Conservation (phyloP, 2,797 vertebrate genomes). For the Margarornis squamiger region DNA sequence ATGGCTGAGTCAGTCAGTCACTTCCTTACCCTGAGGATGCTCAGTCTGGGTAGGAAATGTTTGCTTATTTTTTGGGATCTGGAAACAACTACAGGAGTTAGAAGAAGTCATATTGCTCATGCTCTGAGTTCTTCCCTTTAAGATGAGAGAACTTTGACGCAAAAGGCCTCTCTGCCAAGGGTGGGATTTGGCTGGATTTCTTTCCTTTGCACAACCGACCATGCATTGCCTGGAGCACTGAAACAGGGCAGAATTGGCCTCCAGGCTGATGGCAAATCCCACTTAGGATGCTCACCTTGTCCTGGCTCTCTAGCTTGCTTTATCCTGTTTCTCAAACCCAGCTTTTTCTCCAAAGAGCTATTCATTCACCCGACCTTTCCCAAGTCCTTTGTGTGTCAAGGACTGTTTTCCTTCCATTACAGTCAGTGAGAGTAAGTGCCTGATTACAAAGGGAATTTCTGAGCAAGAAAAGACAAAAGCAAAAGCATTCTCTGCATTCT, state of each 20-base stretch:
- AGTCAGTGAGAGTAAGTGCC: not conserved
- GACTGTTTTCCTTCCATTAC: not conserved
- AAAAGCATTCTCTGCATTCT: not conserved
- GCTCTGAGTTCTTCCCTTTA: not conserved
- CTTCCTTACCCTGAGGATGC: not conserved
- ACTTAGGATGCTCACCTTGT: not conserved
- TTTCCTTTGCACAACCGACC: not conserved
- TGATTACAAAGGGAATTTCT: conserved; percentile 12
- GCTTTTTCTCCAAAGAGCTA: not conserved
- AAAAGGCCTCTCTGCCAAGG: not conserved
- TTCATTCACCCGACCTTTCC: not conserved
- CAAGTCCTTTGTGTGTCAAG: not conserved
- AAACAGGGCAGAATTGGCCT: not conserved
- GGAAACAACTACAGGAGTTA: not conserved
- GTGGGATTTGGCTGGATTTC: not conserved
- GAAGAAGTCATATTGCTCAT: not conserved
- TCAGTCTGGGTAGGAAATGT: not conserved
- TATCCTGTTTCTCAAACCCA: not conserved
- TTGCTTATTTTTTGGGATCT: not conserved
- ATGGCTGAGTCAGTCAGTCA: not conserved
- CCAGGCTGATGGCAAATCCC: not conserved
- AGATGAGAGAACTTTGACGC: not conserved
- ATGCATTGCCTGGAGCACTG: not conserved
- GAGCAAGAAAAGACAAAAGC: conserved; percentile 1
- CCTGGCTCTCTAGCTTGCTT: not conserved